These are phyloP conservation scores for Muricea muricata DNA, from an alignment of 92 coral and sea anemone species.

Conservation along the genomic window DNA sequence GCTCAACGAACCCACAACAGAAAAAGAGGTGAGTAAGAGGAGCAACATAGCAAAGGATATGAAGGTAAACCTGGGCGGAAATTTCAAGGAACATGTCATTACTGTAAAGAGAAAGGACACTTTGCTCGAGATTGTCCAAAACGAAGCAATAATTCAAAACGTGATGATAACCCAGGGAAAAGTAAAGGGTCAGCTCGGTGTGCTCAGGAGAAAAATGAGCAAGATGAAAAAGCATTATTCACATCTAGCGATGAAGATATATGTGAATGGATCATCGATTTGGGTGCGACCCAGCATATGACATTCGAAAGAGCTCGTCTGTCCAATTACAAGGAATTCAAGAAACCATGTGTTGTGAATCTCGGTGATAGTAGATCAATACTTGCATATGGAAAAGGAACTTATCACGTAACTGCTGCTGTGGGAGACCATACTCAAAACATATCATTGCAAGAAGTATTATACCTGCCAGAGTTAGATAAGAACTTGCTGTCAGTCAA, in stretches of 20 bases:
- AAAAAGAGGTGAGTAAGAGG: not conserved
- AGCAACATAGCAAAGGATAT: too few relatives aligned
- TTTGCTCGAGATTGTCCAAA: too few relatives aligned
- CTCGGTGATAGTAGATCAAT: too few relatives aligned
- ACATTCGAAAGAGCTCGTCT: not conserved
- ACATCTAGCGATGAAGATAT: not conserved
- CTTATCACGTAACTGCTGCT: too few relatives aligned
- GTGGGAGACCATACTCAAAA: too few relatives aligned
- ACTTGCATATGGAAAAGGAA: too few relatives aligned
- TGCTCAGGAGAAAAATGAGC: not conserved
- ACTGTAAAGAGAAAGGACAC: constrained; percentile 32
- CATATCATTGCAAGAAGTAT: too few relatives aligned
- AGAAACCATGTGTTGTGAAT: too few relatives aligned
- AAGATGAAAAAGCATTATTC: not conserved
- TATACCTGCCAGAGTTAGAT: too few relatives aligned
- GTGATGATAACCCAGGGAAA: not conserved
- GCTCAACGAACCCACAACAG: not conserved
- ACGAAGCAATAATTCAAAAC: constrained; percentile 22
- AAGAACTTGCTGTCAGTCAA: too few relatives aligned
- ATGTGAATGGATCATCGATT: not conserved
- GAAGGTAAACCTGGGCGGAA: too few relatives aligned
- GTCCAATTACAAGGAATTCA: too few relatives aligned
- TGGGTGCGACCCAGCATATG: not conserved
- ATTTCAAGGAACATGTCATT: constrained; percentile 12
- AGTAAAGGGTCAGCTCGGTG: not conserved